These are phyloP conservation scores for Poeciliopsis turneri DNA, from an alignment of 2,797 vertebrate genomes.

Conservation along the genomic window DNA sequence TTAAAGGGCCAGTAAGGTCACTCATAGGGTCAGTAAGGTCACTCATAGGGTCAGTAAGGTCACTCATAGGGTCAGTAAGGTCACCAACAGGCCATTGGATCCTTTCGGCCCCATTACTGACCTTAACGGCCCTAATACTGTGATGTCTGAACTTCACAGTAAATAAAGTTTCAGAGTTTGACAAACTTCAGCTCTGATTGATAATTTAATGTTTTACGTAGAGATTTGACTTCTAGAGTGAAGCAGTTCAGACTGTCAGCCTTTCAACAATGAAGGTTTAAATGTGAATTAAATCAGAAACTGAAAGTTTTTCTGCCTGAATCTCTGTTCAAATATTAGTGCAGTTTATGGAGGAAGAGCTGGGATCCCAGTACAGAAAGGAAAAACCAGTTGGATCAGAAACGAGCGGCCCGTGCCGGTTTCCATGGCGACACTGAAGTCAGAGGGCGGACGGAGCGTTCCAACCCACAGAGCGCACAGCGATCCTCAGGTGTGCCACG, in stretches of 20 bases:
- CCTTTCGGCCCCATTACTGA: no score
- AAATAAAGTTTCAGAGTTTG: no score
- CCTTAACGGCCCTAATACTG: no score
- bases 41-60: no score
- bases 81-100: no score
- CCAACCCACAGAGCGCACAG: no score
- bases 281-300: background rate
- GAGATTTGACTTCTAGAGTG: background rate
- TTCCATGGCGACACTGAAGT: constrained; percentile 44
- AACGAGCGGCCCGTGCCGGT: constrained; percentile 34
- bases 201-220: background rate
- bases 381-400: constrained; percentile 32
- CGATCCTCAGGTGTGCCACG: background rate
- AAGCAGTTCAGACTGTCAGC: background rate
- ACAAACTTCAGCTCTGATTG: background rate
- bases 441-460: background rate
- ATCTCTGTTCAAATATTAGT: background rate
- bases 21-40: no score
- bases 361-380: background rate
- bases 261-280: background rate
- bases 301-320: background rate
- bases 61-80: no score
- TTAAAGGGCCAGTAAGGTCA: no score
- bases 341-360: background rate
- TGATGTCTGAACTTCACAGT: no score